These are phyloP conservation scores for Oreonectes daqikongensis DNA, from an alignment of 2,797 vertebrate species.

Conservation along the genomic window DNA sequence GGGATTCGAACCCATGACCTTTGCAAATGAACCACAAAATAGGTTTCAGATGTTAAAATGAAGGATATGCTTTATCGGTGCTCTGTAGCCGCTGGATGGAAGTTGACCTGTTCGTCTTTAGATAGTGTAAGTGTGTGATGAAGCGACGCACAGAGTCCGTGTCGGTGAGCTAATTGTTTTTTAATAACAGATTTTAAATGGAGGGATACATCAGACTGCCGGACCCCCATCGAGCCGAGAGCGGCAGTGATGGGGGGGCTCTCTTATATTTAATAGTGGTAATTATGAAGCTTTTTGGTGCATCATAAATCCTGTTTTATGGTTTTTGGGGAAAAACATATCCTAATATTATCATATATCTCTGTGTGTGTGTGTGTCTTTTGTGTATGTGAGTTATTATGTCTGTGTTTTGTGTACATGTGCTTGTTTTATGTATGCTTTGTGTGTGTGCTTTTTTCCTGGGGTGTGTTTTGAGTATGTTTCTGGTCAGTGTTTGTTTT, in stretches of 20 bases:
- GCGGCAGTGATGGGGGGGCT: conserved; percentile 37
- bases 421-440: not conserved
- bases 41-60: no score
- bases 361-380: not conserved
- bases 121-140: conserved; percentile 38
- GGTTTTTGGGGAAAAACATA: not conserved
- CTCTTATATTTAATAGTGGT: conserved; percentile 51
- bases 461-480: not conserved
- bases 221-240: conserved; percentile 69
- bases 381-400: no score
- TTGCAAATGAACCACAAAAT: no score
- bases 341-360: no score
- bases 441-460: no score
- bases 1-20: no score
- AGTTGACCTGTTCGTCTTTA: conserved; percentile 23
- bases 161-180: conserved; percentile 76
- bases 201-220: conserved; percentile 71
- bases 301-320: not conserved
- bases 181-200: conserved; percentile 79
- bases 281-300: conserved; percentile 36
- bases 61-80: not conserved
- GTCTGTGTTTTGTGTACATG: not conserved
- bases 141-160: conserved; percentile 48
- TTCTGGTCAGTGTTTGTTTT: not conserved
- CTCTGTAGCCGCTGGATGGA: no score